A percentile compares a stretch with the other conserved stretches of the same genome.
These are phyloP conservation scores for Pogona vitticeps DNA, from an alignment of 2,113 vertebrate genomes.

Conservation along the genomic window DNA sequence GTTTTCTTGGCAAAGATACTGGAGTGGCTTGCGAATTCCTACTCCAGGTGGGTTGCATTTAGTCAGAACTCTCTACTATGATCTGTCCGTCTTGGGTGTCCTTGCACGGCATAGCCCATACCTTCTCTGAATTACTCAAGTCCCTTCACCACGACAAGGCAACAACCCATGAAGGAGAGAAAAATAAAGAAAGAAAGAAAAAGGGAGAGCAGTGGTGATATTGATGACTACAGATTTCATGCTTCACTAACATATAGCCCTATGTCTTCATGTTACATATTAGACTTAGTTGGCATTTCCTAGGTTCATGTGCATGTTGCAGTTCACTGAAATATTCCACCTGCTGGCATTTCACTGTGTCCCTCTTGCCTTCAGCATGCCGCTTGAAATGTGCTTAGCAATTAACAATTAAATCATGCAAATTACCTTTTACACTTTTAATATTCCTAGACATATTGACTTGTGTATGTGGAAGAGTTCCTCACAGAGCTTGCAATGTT, in stretches of 20 bases:
- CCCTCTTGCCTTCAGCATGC: not conserved
- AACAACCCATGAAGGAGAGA: too few relatives aligned
- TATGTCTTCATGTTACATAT: not conserved
- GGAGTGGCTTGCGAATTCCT: too few relatives aligned
- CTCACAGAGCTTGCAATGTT: not conserved
- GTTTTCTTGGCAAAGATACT: too few relatives aligned
- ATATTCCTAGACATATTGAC: not conserved
- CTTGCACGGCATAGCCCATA: too few relatives aligned
- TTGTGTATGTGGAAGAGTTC: not conserved
- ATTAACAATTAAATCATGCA: not conserved
- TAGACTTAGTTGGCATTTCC: not conserved
- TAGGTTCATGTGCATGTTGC: not conserved
- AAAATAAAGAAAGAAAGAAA: too few relatives aligned
- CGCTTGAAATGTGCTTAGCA: not conserved
- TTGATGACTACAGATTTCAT: not conserved
- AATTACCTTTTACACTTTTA: not conserved
- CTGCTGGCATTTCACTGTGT: conserved; percentile 4
- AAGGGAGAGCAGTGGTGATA: not conserved
- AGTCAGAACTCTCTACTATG: too few relatives aligned
- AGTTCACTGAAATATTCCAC: conserved; percentile 8
- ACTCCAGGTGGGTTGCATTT: too few relatives aligned
- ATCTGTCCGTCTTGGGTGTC: too few relatives aligned
- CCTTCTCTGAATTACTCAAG: too few relatives aligned
- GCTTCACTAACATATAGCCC: not conserved
- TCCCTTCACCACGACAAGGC: too few relatives aligned